Evolutionary conservation across 2,113 vertebrate species (phyloP).

Genomic region (Cynopterus brachyotis): DNA sequence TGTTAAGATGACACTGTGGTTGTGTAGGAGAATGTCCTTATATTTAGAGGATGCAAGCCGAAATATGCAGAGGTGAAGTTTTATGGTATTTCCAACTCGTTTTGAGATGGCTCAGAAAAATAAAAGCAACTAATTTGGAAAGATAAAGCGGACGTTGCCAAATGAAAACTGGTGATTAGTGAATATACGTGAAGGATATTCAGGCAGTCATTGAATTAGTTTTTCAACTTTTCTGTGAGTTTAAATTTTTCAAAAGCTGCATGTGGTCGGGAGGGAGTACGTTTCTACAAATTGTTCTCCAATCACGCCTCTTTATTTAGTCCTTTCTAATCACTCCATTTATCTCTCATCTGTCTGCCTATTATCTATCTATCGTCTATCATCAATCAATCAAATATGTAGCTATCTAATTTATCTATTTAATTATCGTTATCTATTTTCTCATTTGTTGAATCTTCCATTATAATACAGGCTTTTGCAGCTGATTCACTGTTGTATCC

Average conservation of each 20-base stretch:
- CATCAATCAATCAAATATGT: no score
- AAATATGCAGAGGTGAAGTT: neutral
- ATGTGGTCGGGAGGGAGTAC: neutral
- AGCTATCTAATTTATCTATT: no score
- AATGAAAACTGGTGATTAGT: neutral
- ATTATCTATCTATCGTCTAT: no score
- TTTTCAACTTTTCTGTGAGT: neutral
- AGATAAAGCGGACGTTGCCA: neutral
- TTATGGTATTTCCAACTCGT: neutral
- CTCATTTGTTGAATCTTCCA: neutral
- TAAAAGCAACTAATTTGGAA: neutral
- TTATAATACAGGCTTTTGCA: neutral
- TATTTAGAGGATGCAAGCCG: neutral
- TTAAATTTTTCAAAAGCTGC: constrained; percentile 32
- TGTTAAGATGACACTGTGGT: neutral
- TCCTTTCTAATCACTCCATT: neutral
- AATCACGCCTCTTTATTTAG: neutral
- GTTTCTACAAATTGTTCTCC: neutral
- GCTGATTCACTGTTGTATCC: neutral
- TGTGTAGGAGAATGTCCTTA: neutral
- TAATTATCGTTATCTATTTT: neutral
- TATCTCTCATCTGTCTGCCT: neutral
- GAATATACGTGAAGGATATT: neutral
- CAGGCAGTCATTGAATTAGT: neutral
- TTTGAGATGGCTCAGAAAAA: neutral